Percentiles rank a stretch among this genome's conserved stretches.
These are phyloP conservation scores for Toxotes lorentzi DNA, from an alignment of 2,797 vertebrate genomes.

Conservation along the genomic window DNA sequence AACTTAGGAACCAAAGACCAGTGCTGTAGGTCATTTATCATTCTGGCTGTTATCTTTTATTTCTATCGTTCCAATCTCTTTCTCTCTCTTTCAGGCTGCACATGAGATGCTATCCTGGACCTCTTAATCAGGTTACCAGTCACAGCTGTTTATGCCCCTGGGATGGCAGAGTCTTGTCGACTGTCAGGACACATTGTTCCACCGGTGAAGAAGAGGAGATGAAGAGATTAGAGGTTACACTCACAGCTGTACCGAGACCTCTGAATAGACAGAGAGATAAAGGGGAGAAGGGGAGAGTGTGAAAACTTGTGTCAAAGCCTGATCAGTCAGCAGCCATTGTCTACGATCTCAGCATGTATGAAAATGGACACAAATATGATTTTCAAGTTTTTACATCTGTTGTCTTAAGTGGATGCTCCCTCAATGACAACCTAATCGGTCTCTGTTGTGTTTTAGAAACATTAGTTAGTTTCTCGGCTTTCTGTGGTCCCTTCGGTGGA, in stretches of 20 bases:
- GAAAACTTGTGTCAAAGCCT: conserved; percentile 18
- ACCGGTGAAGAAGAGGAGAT: conserved; percentile 63
- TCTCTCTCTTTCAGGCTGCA: conserved; percentile 47
- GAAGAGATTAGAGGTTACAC: conserved; percentile 67
- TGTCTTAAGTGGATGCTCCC: conserved; percentile 16
- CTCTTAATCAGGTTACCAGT: conserved; percentile 79
- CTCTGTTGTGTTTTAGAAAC: neutral
- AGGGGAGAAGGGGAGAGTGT: conserved; percentile 13
- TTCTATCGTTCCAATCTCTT: conserved; percentile 47
- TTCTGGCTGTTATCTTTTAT: conserved; percentile 45
- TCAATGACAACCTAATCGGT: neutral
- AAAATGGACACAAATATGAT: neutral
- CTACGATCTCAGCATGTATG: conserved; percentile 6
- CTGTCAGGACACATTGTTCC: conserved; percentile 80
- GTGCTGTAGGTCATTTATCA: conserved; percentile 47
- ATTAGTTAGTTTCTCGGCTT: neutral
- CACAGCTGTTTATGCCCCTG: conserved; percentile 70
- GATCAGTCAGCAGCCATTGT: neutral
- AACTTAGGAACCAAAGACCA: conserved; percentile 16
- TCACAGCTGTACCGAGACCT: conserved; percentile 31
- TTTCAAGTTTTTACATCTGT: conserved; percentile 1
- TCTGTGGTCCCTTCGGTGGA: conserved; percentile 1
- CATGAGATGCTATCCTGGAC: conserved; percentile 74
- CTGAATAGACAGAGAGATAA: conserved; percentile 41
- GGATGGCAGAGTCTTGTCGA: conserved; percentile 66